These are phyloP conservation scores for Genyomyrus donnyi DNA, from an alignment of 2,113 vertebrate species.

Conservation along the genomic window DNA sequence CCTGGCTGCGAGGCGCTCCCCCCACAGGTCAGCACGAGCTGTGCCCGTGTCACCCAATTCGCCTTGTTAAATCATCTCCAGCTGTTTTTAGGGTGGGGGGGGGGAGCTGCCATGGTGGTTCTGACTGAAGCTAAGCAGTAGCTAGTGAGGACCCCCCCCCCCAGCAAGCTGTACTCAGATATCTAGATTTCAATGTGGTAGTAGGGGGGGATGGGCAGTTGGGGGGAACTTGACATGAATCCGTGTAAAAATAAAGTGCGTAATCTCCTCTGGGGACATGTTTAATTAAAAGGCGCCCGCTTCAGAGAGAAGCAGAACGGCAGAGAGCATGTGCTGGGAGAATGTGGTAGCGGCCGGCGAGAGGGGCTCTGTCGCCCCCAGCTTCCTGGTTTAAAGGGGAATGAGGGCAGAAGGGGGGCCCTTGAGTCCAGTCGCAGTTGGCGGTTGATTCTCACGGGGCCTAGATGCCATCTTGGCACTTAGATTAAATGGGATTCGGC, in stretches of 20 bases:
- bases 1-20: background rate
- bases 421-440: background rate
- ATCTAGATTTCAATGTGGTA: background rate
- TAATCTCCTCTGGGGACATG: constrained; percentile 11
- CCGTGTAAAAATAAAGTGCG: constrained; percentile 15
- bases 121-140: background rate
- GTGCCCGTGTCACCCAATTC: background rate
- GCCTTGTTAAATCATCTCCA: background rate
- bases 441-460: background rate
- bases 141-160: background rate
- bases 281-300: background rate
- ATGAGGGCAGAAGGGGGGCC: background rate
- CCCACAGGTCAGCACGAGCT: background rate
- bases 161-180: background rate
- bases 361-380: background rate
- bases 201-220: background rate
- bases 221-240: constrained; percentile 13
- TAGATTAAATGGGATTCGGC: background rate
- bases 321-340: background rate
- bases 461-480: background rate
- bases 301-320: background rate
- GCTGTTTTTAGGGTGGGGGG: background rate
- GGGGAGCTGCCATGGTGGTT: background rate
- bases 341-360: background rate
- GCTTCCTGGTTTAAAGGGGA: background rate